phyloP scores from a whole-genome alignment of 92 coral and sea anemone genomes.

The Siderastrea siderea region DNA sequence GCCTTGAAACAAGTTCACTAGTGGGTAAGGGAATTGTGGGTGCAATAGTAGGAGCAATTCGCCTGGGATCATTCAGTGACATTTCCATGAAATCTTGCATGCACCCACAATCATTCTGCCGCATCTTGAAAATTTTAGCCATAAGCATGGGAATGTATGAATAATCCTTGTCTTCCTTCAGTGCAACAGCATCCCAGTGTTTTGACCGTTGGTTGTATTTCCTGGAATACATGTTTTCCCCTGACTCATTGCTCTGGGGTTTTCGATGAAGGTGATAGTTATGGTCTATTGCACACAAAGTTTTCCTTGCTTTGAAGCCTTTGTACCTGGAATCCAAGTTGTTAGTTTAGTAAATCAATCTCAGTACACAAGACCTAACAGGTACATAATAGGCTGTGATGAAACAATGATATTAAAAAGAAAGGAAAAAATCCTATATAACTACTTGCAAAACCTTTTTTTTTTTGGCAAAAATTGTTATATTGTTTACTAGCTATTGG shows the following conservation, averaged over 20 bases:
- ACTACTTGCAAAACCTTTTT: too few species aligned
- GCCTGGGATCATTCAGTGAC: slow-evolving; percentile 20
- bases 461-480: too few species aligned
- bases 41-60: slow-evolving; percentile 38
- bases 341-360: too few species aligned
- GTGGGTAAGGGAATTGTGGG: not conserved
- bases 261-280: slow-evolving; percentile 33
- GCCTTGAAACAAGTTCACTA: slow-evolving; percentile 1
- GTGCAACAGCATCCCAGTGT: slow-evolving; percentile 30
- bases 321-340: not conserved
- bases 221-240: not conserved
- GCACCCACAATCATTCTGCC: too few species aligned
- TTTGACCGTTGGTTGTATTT: slow-evolving; percentile 14
- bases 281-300: slow-evolving; percentile 20
- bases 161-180: slow-evolving; percentile 23
- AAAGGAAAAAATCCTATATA: too few species aligned
- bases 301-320: slow-evolving; percentile 37
- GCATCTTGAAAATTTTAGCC: slow-evolving; percentile 30
- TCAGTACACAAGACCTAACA: too few species aligned
- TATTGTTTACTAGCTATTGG: too few species aligned
- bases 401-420: too few species aligned
- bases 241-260: not conserved
- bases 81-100: slow-evolving; percentile 46
- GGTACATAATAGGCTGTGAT: too few species aligned
- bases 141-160: slow-evolving; percentile 25